phyloP scores from a whole-genome alignment of 2,888 invertebrate genomes.

The Nomada flava region DNA sequence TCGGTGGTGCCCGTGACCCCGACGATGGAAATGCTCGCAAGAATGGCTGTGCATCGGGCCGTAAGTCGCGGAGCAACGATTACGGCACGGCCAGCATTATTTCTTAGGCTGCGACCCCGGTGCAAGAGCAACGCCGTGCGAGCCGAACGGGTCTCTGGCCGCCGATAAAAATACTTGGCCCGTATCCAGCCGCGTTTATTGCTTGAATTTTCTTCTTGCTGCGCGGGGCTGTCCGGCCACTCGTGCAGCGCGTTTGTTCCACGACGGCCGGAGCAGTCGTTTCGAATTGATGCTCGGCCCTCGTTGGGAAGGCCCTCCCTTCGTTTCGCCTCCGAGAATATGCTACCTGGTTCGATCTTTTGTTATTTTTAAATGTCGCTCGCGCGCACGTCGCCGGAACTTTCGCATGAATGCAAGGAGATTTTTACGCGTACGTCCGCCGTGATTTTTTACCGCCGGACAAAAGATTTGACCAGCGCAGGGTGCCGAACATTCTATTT shows the following conservation, averaged over 20 bases:
- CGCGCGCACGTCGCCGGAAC: no score
- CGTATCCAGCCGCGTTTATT: conserved; percentile 69
- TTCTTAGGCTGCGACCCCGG: conserved; percentile 57
- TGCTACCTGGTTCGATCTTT: background rate
- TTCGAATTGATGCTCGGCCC: no score
- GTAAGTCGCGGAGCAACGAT: conserved; percentile 66
- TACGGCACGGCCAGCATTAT: conserved; percentile 67
- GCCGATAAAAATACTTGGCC: conserved; percentile 73
- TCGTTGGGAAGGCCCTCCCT: background rate
- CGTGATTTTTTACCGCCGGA: background rate
- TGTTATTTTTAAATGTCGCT: no score
- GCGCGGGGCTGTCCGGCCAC: conserved; percentile 39
- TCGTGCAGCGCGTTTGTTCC: conserved; percentile 57
- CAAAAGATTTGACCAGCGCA: conserved; percentile 6
- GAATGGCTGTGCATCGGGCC: conserved; percentile 67
- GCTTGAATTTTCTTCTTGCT: conserved; percentile 68
- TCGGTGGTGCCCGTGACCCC: conserved; percentile 25
- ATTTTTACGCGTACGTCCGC: background rate
- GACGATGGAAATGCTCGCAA: conserved; percentile 68
- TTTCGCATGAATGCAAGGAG: no score
- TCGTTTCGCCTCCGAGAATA: background rate
- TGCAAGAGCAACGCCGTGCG: conserved; percentile 36
- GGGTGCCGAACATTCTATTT: conserved; percentile 27
- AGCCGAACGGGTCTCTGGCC: conserved; percentile 45
- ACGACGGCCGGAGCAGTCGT: conserved; percentile 36